Conservation (phyloP, 2,888 invertebrate genomes). For the Drosophila subsilvestris region DNA sequence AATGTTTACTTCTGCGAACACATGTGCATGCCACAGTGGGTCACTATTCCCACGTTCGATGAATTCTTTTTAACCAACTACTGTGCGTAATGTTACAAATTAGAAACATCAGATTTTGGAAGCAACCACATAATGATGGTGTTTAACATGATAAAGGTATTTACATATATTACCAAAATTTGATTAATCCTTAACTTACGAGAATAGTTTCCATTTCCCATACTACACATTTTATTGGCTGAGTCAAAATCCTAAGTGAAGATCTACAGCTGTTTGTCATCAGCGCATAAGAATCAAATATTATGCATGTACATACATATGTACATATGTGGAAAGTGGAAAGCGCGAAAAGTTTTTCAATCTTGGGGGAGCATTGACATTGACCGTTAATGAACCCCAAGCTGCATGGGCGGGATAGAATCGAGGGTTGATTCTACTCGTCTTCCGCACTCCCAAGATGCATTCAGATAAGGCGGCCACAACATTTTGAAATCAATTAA, state of each 20-base stretch:
- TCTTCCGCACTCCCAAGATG: conserved; percentile 21
- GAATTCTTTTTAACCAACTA: conserved; percentile 22
- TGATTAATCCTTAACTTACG: too few species aligned
- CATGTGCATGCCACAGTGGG: conserved; percentile 26
- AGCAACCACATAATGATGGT: too few species aligned
- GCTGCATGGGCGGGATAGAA: conserved; percentile 66
- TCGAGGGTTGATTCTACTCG: background rate
- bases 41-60: conserved; percentile 31
- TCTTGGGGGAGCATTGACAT: conserved; percentile 1
- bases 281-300: conserved; percentile 46
- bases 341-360: conserved; percentile 14
- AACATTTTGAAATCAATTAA: conserved; percentile 69
- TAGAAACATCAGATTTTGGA: too few species aligned
- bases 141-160: too few species aligned
- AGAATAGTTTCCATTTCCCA: conserved; percentile 55
- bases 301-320: conserved; percentile 41
- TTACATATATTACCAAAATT: too few species aligned
- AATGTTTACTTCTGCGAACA: conserved; percentile 62
- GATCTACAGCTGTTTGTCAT: conserved; percentile 64
- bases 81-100: conserved; percentile 2
- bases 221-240: conserved; percentile 54
- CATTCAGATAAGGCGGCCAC: conserved; percentile 40
- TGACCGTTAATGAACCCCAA: conserved; percentile 57
- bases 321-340: too few species aligned
- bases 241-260: conserved; percentile 25